Percentiles rank a stretch among this genome's conserved stretches.
These are phyloP conservation scores for Cerceris rybyensis DNA, from an alignment of 2,888 invertebrate species.

Conservation along the genomic window DNA sequence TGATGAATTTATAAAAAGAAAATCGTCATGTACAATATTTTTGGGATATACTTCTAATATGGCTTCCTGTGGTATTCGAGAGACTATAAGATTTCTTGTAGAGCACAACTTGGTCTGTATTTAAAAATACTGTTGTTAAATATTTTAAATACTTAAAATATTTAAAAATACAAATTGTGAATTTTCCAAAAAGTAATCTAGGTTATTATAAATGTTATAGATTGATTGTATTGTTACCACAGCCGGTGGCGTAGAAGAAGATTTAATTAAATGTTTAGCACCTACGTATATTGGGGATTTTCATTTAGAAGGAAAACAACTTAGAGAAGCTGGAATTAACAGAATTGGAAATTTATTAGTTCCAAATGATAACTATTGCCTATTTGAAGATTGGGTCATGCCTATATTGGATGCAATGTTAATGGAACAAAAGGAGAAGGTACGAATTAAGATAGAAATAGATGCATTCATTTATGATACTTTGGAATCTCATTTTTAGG, in stretches of 20 bases:
- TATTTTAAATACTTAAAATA: background rate
- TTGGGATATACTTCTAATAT: slow-evolving; percentile 98
- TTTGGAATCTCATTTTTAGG: slow-evolving; percentile 73
- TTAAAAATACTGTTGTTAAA: background rate
- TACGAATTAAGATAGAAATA: slow-evolving; percentile 53
- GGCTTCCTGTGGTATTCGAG: slow-evolving; percentile 96
- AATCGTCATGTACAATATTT: slow-evolving; percentile 95
- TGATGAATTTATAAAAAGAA: slow-evolving; percentile 90
- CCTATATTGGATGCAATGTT: slow-evolving; percentile 96
- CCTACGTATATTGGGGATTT: slow-evolving; percentile 97
- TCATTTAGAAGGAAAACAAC: slow-evolving; percentile 88
- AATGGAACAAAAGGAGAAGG: slow-evolving; percentile 90
- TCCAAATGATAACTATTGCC: slow-evolving; percentile 99
- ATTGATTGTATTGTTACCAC: slow-evolving; percentile 98
- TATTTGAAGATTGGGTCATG: slow-evolving; percentile 98
- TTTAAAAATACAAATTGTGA: background rate
- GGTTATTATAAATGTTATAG: slow-evolving; percentile 77
- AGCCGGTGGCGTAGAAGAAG: slow-evolving; percentile 99
- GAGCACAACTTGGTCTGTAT: slow-evolving; percentile 88
- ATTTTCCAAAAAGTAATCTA: background rate
- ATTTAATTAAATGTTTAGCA: slow-evolving; percentile 98
- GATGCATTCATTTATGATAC: background rate
- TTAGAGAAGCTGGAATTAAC: slow-evolving; percentile 94
- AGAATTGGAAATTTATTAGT: slow-evolving; percentile 96
- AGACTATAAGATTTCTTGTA: slow-evolving; percentile 93